These are phyloP conservation scores for Pogonomyrmex californicus DNA, from an alignment of 1,140 invertebrate genomes.

Conservation along the genomic window DNA sequence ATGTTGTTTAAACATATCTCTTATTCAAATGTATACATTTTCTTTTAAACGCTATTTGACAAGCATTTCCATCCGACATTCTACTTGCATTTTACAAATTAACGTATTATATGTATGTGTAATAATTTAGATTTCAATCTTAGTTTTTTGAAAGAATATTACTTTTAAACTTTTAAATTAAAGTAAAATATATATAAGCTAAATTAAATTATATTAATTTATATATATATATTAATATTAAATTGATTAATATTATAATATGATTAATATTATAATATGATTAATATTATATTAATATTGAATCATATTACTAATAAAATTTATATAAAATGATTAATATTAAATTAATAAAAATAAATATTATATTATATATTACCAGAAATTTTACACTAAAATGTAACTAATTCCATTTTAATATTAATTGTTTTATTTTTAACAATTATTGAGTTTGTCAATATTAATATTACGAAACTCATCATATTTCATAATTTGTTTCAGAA, in stretches of 20 bases:
- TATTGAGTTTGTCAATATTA: background rate
- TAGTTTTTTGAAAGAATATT: background rate
- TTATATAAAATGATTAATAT: background rate
- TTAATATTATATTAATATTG: background rate
- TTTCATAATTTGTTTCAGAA: constrained; percentile 74
- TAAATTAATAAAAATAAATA: background rate
- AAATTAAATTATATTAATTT: constrained; percentile 16
- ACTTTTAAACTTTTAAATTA: background rate
- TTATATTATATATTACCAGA: background rate
- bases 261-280: background rate
- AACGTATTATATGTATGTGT: background rate
- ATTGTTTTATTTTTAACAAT: background rate
- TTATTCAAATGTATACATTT: background rate
- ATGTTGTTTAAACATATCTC: constrained; percentile 1
- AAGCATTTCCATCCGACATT: background rate
- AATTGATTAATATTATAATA: background rate
- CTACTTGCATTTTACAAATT: background rate
- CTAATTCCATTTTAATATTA: background rate
- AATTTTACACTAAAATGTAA: background rate
- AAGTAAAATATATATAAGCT: background rate
- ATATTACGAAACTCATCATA: background rate
- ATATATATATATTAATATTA: background rate
- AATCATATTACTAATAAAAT: background rate
- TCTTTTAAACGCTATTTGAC: background rate
- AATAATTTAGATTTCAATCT: background rate